Base-by-base conservation (phyloP, 2,888 invertebrate species). In the Neuroscelio doddi region DNA sequence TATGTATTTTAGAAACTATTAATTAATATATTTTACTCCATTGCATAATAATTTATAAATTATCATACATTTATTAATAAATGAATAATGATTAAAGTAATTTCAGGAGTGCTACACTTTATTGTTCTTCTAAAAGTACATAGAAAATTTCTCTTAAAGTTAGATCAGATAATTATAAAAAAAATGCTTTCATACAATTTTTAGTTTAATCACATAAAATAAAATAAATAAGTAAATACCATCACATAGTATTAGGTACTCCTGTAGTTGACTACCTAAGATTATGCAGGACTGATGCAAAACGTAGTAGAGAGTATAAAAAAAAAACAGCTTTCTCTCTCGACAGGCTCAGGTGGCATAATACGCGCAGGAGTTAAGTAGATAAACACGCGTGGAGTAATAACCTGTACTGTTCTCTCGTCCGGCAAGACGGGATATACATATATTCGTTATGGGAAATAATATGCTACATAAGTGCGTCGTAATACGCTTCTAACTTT, bases 311-410 rank as follows among this genome's bases (percentile, higher is more conserved):
- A 76, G 76, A 73, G 72, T 77, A 79, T 79, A 80, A 80, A 79
- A 80, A 80, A 79, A 81, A 81, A 81, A 80, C 82, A 79, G 80
- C 82, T 81, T 81, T 82, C 81, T 80, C 82, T 80, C 79, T 77
- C 80, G 75, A 76, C 78, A 74, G 79, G 76, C 75, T 80, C 78
- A 77, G 75, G 72, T 69, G 77, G 75, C 76, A 68, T 69, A 78
- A 61, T 58, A 63, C 61, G 53, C 79, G 76, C 73, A 74, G 72
- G 76, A 81, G 79, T 80, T 80, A 80, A 81, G 74, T 78, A 78
- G 79, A 79, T 80, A 82, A 81, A 81, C 79, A 78, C 73, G 76
- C 77, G 76, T 75, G 77, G 68, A 74, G 76, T 77, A 75, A 74
- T 76, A 76, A 74, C 64, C 64, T 65, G 57, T 55, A 53, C 66